Base-by-base conservation (phyloP, 2,113 vertebrate genomes). In the Dryoscopus gambensis region DNA sequence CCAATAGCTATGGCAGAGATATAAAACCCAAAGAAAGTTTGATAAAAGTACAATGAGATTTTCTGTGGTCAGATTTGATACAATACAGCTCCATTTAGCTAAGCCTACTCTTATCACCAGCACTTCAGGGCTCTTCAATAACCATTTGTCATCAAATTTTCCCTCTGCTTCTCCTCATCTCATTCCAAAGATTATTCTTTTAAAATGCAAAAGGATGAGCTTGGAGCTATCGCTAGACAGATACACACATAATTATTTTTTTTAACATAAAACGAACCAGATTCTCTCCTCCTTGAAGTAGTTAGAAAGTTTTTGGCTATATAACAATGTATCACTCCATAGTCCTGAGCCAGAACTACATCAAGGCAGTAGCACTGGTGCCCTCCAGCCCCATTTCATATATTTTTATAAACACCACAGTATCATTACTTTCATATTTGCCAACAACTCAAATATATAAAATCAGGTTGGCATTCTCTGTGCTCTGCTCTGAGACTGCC, bases 91-190 rank as follows among this genome's bases (percentile, higher is more conserved):
- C 65, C 87, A 81, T 69, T 90, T 87, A 90, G 73, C 88, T 81
- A 87, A 96, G 94, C 69, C 79, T 86, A 25, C 68, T 53, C 80
- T 96, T 96, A 96, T 97, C 93, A 81, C 60, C 40, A 95, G 59
- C 65, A 96, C 94, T 92, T 94, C 93, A 75, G 90, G 93, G 96
- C 86, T 95, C 93, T 80, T 95, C 88, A 94, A 90, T 94, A 96
- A 93, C 85, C 92, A 93, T 90, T 94, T 89, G 93, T 96, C 95
- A 96, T 96, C 93, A 95, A 94, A 84, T 96, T 96, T 92, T 92
- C 85, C 78, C 69, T 88, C 90, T 90, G 39, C 63, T 92, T 90
- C 88, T 89, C 76, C 92, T 92, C 95, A 90, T 94, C 83, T 96
- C 80, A 79, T 93, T 96, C 73, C 46, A 68, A 82, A 93, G 86